A percentile compares a stretch with the other conserved stretches of the same genome.
These are phyloP conservation scores for Cranoglanis bouderius DNA, from an alignment of 2,113 vertebrate genomes.

Conservation along the genomic window DNA sequence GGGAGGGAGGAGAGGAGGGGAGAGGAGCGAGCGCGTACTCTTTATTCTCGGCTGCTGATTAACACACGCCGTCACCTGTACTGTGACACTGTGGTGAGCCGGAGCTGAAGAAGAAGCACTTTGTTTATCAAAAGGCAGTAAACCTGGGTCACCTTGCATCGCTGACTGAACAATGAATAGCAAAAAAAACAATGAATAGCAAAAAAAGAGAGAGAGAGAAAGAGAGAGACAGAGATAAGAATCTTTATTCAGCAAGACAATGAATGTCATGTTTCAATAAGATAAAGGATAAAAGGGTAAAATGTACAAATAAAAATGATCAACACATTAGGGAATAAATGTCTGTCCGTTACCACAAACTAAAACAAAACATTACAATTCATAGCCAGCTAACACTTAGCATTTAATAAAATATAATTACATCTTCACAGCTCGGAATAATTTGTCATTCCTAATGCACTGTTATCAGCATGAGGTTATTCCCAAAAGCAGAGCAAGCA, in stretches of 20 bases:
- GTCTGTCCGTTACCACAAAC: background rate
- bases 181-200: constrained; percentile 26
- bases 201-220: background rate
- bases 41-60: constrained; percentile 42
- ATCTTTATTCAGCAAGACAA: background rate
- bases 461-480: background rate
- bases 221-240: background rate
- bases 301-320: background rate
- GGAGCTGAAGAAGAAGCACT: background rate
- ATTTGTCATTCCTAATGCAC: background rate
- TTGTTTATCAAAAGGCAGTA: constrained; percentile 52
- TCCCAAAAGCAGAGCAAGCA: no score
- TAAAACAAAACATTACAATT: background rate
- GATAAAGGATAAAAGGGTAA: background rate
- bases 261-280: background rate
- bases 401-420: background rate
- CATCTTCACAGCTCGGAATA: background rate
- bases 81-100: constrained; percentile 10
- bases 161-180: constrained; percentile 39
- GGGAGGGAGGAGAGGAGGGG: background rate
- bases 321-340: background rate
- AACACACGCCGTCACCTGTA: constrained; percentile 37
- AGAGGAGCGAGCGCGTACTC: background rate
- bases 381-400: background rate
- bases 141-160: constrained; percentile 66